Base-by-base conservation (phyloP, 2,888 invertebrate genomes). In the Rhabditoides inermis region DNA sequence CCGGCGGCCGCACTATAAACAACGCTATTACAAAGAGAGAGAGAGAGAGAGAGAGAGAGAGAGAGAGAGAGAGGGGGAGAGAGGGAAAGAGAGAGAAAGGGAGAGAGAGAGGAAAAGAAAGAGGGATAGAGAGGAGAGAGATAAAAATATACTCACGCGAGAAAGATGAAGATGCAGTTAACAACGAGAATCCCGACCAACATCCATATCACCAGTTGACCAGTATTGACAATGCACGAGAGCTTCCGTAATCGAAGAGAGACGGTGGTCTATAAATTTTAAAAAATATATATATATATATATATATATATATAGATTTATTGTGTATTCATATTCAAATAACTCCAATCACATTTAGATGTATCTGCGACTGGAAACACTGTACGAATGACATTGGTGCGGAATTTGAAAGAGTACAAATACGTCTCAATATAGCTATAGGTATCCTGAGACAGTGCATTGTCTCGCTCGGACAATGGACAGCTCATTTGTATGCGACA, bases 101-200 rank as follows among this genome's bases (percentile, higher is more conserved):
- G 12, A n/a, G 12, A n/a, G 12, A 6, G 7, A 20, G 20, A 6
- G n/a, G 40, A n/a, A 20, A 39, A n/a, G 40, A 39, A 20, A 20
- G 32, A 32, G 32, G 15, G 32, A 32, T 7, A 32, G 32, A 7
- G 15, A 32, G 10, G 32, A 32, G 15, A 10, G 10, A 32, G 7
- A 10, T 15, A 32, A 32, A 15, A 32, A 10, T 10, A 10, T 15
- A 10, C 10, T 7, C 32, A 10, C 15, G 32, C 7, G 32, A 32
- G 15, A 10, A 15, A 39, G 7, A 12, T n/a, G 20, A 39, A 39
- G 20, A 39, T 20, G 10, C 20, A 6, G 23, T 44, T 7, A 50
- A 44, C 27, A 41, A 2, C 44, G 50, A 10, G 45, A 45, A 20
- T 50, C 44, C 20, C 42, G 49, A 3, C 41, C 49, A 18, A 35